Conservation (phyloP, 2,113 vertebrate genomes). For the Vanacampus margaritifer region DNA sequence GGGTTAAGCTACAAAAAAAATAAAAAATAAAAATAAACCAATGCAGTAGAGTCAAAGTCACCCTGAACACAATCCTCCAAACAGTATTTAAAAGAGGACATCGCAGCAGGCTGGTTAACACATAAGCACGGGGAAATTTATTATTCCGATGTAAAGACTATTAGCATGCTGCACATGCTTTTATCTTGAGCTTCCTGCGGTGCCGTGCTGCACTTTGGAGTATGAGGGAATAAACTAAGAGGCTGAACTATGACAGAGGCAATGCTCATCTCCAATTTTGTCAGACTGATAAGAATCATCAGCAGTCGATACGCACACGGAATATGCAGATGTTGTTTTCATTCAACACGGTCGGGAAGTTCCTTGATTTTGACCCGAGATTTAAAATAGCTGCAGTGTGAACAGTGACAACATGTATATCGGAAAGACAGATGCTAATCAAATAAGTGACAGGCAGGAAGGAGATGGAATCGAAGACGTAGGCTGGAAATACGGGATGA, state of each 20-base stretch:
- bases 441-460: constrained; percentile 46
- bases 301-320: not conserved
- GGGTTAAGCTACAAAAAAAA: too few relatives aligned
- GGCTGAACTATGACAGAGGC: not conserved
- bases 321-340: not conserved
- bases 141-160: not conserved
- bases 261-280: not conserved
- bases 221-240: not conserved
- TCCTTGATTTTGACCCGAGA: not conserved
- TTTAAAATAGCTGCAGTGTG: constrained; percentile 7
- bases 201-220: constrained; percentile 5
- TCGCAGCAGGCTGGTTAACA: not conserved
- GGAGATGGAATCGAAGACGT: constrained; percentile 31
- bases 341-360: not conserved
- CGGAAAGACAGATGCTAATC: constrained; percentile 43
- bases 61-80: too few relatives aligned
- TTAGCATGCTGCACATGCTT: constrained; percentile 32
- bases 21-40: too few relatives aligned
- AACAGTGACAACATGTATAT: constrained; percentile 15
- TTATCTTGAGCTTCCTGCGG: constrained; percentile 32
- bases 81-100: not conserved
- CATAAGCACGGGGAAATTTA: not conserved
- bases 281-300: not conserved
- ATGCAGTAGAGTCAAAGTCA: too few relatives aligned
- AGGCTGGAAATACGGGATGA: constrained; percentile 36